phyloP scores from a whole-genome alignment of 2,888 invertebrate species.

The Seira sanloemensis region DNA sequence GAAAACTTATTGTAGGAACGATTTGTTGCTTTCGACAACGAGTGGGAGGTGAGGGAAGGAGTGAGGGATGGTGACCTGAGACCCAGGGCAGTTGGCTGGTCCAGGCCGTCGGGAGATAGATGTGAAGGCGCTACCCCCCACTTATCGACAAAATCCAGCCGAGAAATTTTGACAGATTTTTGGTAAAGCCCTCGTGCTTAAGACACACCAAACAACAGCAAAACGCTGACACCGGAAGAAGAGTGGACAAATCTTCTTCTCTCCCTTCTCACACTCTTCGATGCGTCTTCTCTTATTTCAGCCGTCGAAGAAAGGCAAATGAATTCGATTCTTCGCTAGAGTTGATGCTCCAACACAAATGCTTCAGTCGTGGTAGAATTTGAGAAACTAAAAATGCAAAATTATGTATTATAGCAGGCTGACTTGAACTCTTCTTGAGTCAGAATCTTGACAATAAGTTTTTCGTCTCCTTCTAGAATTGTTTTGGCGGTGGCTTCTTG shows the following conservation, averaged over 20 bases:
- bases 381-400: too few relatives aligned
- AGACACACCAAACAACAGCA: constrained; percentile 41
- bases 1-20: constrained; percentile 71
- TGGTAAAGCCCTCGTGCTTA: constrained; percentile 50
- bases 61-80: constrained; percentile 72
- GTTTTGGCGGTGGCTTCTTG: background rate
- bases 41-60: constrained; percentile 73
- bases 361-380: too few relatives aligned
- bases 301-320: too few relatives aligned
- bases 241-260: too few relatives aligned
- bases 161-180: constrained; percentile 92
- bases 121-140: constrained; percentile 94
- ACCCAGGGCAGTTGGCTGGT: constrained; percentile 70
- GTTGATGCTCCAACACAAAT: too few relatives aligned
- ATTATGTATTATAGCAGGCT: too few relatives aligned
- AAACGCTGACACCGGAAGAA: constrained; percentile 1
- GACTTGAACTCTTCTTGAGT: too few relatives aligned
- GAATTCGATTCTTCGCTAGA: too few relatives aligned
- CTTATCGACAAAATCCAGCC: constrained; percentile 97
- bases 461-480: background rate
- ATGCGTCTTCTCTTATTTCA: too few relatives aligned
- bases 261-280: too few relatives aligned
- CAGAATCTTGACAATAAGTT: background rate
- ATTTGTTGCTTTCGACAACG: constrained; percentile 71
- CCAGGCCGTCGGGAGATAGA: constrained; percentile 73